Conservation (phyloP, 2,888 invertebrate species). For the Pogonocherus hispidulus region DNA sequence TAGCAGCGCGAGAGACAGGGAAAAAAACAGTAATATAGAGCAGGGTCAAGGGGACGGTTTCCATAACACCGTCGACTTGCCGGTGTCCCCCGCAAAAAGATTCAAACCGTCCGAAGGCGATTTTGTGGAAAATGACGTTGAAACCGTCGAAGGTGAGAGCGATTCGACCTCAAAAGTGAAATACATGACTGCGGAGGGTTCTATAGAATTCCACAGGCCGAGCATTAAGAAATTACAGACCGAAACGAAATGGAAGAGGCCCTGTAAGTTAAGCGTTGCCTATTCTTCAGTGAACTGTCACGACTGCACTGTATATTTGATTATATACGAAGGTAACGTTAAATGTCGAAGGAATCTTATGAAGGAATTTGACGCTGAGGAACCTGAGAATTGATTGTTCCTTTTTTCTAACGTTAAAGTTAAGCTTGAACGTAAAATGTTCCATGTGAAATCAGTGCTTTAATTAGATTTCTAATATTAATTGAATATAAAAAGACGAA, state of each 20-base stretch:
- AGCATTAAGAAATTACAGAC: slow-evolving; percentile 64
- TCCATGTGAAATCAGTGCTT: slow-evolving; percentile 26
- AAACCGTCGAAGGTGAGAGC: slow-evolving; percentile 55
- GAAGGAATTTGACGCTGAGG: slow-evolving; percentile 66
- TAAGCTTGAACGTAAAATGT: slow-evolving; percentile 8
- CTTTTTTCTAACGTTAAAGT: slow-evolving; percentile 5
- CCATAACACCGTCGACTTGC: slow-evolving; percentile 47
- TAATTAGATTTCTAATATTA: neutral
- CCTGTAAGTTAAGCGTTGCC: slow-evolving; percentile 76
- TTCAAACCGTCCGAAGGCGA: slow-evolving; percentile 50
- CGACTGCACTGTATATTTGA: slow-evolving; percentile 74
- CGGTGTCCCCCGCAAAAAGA: slow-evolving; percentile 60
- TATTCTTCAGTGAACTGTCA: slow-evolving; percentile 72
- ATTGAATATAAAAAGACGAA: neutral
- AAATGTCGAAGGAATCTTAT: slow-evolving; percentile 74
- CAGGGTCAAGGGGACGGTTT: slow-evolving; percentile 59
- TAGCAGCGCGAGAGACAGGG: slow-evolving; percentile 43
- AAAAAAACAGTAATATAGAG: slow-evolving; percentile 40
- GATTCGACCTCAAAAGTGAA: slow-evolving; percentile 49
- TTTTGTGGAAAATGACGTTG: slow-evolving; percentile 47
- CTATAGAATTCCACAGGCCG: slow-evolving; percentile 62
- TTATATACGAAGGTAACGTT: slow-evolving; percentile 75
- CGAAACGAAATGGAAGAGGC: slow-evolving; percentile 74
- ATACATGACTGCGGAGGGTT: slow-evolving; percentile 58
- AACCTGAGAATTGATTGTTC: slow-evolving; percentile 49